These are phyloP conservation scores for Ptychochromis oligacanthus DNA, from an alignment of 2,113 vertebrate genomes.

Conservation along the genomic window DNA sequence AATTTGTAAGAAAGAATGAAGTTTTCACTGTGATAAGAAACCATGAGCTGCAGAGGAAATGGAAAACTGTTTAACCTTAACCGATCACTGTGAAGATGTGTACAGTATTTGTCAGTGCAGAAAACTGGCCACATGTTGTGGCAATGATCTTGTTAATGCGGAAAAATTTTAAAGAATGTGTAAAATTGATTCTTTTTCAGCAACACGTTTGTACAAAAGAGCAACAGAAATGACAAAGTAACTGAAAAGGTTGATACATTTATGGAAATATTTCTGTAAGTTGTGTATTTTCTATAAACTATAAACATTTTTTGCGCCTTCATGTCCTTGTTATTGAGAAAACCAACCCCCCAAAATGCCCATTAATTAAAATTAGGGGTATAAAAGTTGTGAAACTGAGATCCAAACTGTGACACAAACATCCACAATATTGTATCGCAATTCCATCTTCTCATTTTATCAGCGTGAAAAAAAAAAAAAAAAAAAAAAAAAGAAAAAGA, in stretches of 20 bases:
- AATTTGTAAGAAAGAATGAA: neutral
- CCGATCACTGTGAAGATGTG: neutral
- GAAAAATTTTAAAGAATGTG: neutral
- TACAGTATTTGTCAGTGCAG: neutral
- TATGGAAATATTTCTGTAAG: neutral
- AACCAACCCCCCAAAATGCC: too few species aligned
- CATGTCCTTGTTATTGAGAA: too few species aligned
- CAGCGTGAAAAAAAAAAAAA: too few species aligned
- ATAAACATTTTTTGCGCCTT: neutral
- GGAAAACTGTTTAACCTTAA: neutral
- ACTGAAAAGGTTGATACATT: neutral
- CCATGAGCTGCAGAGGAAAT: neutral
- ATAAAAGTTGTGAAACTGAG: neutral
- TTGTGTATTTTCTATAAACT: neutral
- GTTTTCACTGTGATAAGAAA: neutral
- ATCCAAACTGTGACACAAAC: too few species aligned
- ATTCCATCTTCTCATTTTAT: too few species aligned
- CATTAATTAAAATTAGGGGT: neutral
- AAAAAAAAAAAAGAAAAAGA: too few species aligned
- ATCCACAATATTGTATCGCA: too few species aligned
- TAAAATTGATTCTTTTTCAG: neutral
- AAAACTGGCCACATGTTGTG: slow-evolving; percentile 16
- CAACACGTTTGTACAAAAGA: neutral
- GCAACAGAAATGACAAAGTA: neutral
- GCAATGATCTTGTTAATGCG: neutral